Base-by-base conservation (phyloP, 2,888 invertebrate genomes). In the Hirudinaria manillensis region DNA sequence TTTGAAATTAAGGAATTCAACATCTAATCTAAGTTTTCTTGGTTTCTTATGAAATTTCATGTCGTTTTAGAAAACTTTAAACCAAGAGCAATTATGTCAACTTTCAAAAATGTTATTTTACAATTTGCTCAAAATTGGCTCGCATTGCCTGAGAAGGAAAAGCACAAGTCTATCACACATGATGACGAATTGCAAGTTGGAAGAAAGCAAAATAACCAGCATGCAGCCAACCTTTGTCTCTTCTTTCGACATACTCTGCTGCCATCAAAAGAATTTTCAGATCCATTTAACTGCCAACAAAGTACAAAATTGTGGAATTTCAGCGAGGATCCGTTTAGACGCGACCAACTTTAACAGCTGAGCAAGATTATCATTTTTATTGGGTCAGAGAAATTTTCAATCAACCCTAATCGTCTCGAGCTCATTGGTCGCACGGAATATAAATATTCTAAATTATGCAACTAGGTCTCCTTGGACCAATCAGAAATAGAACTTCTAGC, bases 161-260 rank as follows among this genome's bases (percentile, higher is more conserved):
- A 13, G 29, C 61, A 21, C 6, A 7, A 61, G n/a, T 29, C 19
- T 61, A 61, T 6, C 24, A n/a, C 61, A 61, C 61, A 61, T 61
- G 61, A 61, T 24, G 24, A 24, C 24, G 24, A 24, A 61, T 29
- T 29, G 24, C 4, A 24, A 29, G 29, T 27, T 24, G 29, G 61
- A 16, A 29, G 29, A 61, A 61, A 27, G 10, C 13, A 61, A 29
- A 61, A 61, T 61, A 61, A 24, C 10, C 61, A 1, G 61, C 29
- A 61, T 7, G 29, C 19, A 61, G 65, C 73, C 34, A 21, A 73
- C 73, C 73, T 61, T 36, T 27, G 24, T 73, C 73, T 55, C n/a
- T 65, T 65, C 73, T 56, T 65, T 73, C 73, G 21, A 73, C 38
- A 38, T 65, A 73, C n/a, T 73, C 56, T n/a, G 73, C 73, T 0